Percentiles rank a stretch among this genome's conserved stretches.
These are phyloP conservation scores for Cuculus canorus DNA, from an alignment of 2,797 vertebrate genomes.

Conservation along the genomic window DNA sequence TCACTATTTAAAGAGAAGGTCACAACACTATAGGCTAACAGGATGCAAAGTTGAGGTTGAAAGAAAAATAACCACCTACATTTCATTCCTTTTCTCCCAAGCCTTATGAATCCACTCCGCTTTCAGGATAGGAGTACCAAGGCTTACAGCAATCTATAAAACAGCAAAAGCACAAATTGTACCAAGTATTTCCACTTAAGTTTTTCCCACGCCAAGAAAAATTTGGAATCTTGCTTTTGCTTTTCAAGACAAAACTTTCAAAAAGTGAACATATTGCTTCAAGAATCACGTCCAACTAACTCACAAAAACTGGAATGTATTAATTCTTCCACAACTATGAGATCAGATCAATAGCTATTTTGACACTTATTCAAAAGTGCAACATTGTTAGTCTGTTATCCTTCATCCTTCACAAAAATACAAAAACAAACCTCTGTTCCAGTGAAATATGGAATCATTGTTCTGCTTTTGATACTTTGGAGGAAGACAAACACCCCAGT, in stretches of 20 bases:
- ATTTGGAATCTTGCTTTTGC: background rate
- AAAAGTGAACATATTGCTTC: background rate
- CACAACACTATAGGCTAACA: background rate
- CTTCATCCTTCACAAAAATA: background rate
- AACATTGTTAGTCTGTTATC: background rate
- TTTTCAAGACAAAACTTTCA: background rate
- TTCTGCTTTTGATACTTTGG: background rate
- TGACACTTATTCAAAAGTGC: background rate
- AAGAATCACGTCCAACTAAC: background rate
- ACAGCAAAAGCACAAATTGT: background rate
- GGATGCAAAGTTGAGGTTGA: background rate
- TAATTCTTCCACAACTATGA: background rate
- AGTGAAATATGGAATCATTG: background rate
- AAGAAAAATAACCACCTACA: slow-evolving; percentile 80
- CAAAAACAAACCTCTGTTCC: background rate
- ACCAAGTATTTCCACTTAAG: background rate
- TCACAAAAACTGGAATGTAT: background rate
- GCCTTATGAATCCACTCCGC: slow-evolving; percentile 93
- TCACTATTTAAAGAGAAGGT: background rate
- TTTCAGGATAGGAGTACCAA: slow-evolving; percentile 95
- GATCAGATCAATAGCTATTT: background rate
- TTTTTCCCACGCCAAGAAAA: background rate
- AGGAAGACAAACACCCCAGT: background rate
- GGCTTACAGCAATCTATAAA: slow-evolving; percentile 91
- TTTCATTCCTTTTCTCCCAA: slow-evolving; percentile 91